Evolutionary conservation across 2,797 vertebrate species (phyloP), one percentile per base, ranked within the genome.

Genomic region (Coregonus ussuriensis): DNA sequence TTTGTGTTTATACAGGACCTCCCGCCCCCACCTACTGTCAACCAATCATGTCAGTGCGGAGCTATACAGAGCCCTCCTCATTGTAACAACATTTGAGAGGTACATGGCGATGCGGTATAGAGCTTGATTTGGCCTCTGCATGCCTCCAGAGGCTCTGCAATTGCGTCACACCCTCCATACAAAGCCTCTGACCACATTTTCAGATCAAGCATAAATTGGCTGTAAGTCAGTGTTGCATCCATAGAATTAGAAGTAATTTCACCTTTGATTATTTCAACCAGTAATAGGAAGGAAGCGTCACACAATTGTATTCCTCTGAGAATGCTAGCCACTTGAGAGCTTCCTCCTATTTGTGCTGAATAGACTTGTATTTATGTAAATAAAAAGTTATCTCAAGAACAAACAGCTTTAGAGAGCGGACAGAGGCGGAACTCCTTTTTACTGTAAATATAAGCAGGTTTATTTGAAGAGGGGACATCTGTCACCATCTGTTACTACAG

Each of bases 401-500:
- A 79, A 79, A 81, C 77, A 74, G 69, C 74, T 67, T 71, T 63
- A n/a, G 18, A 65, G 63, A 51, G 62, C 70, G 41, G 59, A 59
- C 33, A 35, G 37, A 59, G 68, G 31, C 54, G 52, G 69, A 62
- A 69, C 70, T 54, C 62, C 31, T 71, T 56, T 35, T 62, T 11
- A 25, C 62, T 35, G 41, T 16, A 31, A 35, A 81, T 80, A 86
- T 74, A 72, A 74, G 76, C 74, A 74, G 78, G 52, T 84, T 89
- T 87, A 89, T 91, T 86, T 86, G 82, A 89, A 85, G 71, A 80
- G 82, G 74, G 84, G 81, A 81, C 71, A 80, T 86, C 81, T 89
- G 89, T 88, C 87, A 80, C 77, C 54, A 81, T 67, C 72, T 87
- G 85, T 80, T 77, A 79, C 15, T 35, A 62, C 59, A 25, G 21